Conservation (phyloP, 2,888 invertebrate species). For the Agrenia bidenticulata region DNA sequence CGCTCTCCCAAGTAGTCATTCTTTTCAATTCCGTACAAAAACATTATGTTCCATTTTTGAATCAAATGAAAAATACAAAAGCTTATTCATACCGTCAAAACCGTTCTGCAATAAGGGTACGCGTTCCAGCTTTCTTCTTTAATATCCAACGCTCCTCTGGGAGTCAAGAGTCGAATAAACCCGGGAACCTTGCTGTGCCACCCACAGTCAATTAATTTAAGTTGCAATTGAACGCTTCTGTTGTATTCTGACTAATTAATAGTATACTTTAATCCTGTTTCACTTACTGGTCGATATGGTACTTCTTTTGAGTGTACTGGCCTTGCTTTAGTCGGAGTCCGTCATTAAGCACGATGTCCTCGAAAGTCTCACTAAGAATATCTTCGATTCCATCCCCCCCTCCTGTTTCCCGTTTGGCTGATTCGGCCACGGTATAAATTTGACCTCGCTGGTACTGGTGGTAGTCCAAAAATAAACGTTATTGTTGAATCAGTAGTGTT, state of each 20-base stretch:
- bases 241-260: neutral
- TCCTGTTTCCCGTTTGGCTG: conserved; percentile 68
- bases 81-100: conserved; percentile 48
- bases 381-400: conserved; percentile 75
- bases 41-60: neutral
- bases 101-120: conserved; percentile 63
- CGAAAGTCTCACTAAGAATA: conserved; percentile 95
- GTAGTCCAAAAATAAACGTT: too few species aligned
- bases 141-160: conserved; percentile 61
- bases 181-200: conserved; percentile 60
- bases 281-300: conserved; percentile 79
- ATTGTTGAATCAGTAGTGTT: too few species aligned
- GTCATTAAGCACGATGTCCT: conserved; percentile 77
- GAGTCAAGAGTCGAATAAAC: conserved; percentile 59
- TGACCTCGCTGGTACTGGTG: conserved; percentile 97
- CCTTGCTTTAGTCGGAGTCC: conserved; percentile 82
- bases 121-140: conserved; percentile 65
- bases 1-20: conserved; percentile 67
- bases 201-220: conserved; percentile 35
- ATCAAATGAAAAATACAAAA: neutral
- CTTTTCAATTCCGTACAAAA: too few species aligned
- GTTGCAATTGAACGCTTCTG: neutral
- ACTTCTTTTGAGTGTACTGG: conserved; percentile 99
- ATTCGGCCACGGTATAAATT: conserved; percentile 89
- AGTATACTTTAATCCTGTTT: neutral